Base-by-base conservation (phyloP, 1,140 invertebrate genomes). In the Steinernema feltiae region DNA sequence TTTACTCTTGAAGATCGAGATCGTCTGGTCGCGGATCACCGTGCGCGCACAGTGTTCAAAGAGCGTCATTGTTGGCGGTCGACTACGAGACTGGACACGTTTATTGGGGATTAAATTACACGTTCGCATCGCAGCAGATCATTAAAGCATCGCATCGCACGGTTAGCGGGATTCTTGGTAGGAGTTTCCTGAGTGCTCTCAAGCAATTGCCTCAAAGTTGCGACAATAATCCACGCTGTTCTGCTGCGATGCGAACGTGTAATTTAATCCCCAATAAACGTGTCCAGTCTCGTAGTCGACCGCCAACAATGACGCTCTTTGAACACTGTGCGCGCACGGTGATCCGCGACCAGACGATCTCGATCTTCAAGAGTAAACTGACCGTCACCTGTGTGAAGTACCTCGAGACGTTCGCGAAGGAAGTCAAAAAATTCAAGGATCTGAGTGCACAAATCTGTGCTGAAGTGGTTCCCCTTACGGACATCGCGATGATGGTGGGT, bases 371-470 rank as follows among this genome's bases (percentile, higher is more conserved):
- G 31, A 29, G 30, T 35, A 12, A 31, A 0, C 32, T 73, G 1
- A 12, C 72, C 31, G 17, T 77, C 32, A 1, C 29, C 31, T 24
- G 17, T 46, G 46, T 78, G 12, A 80, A 53, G 30, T 84, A 41
- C 24, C 76, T 31, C 32, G 81, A 83, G 24, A 81, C 30, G 53
- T 63, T 53, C 1, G 30, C 24, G 15, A 81, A n/a, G n/a, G n/a
- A n/a, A n/a, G n/a, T 72, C 21, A 53, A 69, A 69, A 84, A 79
- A 32, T 81, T 81, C 18, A 81, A 41, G 35, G 35, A 41, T 41
- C 35, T 41, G 35, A 41, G 7, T 41, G 35, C n/a, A n/a, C n/a
- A n/a, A n/a, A n/a, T n/a, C n/a, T n/a, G n/a, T n/a, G n/a, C n/a
- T n/a, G n/a, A n/a, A n/a, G n/a, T n/a, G n/a, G n/a, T n/a, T n/a